A percentile compares a stretch with the other conserved stretches of the same genome.
Evolutionary conservation across 2,113 vertebrate species (phyloP).

Genomic region (Cervus canadensis): DNA sequence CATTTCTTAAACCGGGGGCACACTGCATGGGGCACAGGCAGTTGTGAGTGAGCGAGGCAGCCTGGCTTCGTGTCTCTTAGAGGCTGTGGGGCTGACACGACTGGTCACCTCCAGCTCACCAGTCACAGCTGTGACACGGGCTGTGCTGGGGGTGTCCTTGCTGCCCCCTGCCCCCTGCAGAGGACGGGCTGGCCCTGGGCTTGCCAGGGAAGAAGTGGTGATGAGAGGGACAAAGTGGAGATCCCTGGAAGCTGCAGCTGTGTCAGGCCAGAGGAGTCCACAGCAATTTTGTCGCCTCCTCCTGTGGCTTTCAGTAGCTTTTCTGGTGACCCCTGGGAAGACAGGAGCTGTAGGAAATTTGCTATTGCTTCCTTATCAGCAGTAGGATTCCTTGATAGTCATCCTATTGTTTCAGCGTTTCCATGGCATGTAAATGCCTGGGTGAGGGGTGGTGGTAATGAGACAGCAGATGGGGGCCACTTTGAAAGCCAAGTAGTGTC

Average conservation of each 20-base stretch:
- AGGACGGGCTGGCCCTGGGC: not conserved
- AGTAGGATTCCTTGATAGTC: constrained; percentile 41
- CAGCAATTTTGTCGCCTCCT: not conserved
- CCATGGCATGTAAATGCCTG: constrained; percentile 71
- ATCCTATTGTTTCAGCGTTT: constrained; percentile 74
- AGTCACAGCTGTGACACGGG: not conserved
- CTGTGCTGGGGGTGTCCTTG: not conserved
- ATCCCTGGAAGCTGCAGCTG: not conserved
- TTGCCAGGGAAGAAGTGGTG: not conserved
- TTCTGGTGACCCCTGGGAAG: not conserved
- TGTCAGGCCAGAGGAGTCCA: not conserved
- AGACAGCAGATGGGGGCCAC: not conserved
- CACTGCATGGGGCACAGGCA: no score
- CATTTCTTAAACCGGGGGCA: not conserved
- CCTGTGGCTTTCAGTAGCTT: not conserved
- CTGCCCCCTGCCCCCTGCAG: not conserved
- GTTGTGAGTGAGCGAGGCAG: not conserved
- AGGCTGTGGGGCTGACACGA: fast-evolving
- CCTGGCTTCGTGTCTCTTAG: not conserved
- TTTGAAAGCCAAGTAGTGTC: constrained; percentile 43
- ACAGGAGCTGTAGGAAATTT: constrained; percentile 67
- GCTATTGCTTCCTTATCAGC: constrained; percentile 75
- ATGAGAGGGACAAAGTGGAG: not conserved
- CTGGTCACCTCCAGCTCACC: not conserved
- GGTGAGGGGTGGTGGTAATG: not conserved